These are phyloP conservation scores for Crotalus helleri DNA, from an alignment of 2,113 vertebrate species.

Conservation along the genomic window DNA sequence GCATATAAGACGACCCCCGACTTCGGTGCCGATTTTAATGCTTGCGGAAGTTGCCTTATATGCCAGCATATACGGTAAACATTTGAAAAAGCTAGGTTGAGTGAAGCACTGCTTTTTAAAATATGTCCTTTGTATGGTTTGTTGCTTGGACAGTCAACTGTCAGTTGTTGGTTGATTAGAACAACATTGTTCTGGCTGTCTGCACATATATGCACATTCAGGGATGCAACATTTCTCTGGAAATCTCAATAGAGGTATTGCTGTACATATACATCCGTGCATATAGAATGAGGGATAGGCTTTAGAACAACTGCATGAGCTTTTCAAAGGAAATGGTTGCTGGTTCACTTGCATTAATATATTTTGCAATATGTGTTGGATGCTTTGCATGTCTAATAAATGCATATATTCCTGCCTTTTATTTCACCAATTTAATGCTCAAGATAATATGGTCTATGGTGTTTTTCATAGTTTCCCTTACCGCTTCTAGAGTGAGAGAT, in stretches of 20 bases:
- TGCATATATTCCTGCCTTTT: background rate
- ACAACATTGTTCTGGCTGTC: background rate
- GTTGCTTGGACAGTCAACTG: background rate
- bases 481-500: background rate
- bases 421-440: background rate
- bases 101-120: background rate
- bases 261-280: background rate
- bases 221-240: background rate
- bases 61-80: background rate
- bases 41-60: too few relatives aligned
- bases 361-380: background rate
- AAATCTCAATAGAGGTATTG: background rate
- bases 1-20: too few relatives aligned
- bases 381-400: background rate
- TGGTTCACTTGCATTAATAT: background rate
- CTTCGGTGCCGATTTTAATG: too few relatives aligned
- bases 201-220: background rate
- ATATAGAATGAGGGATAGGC: background rate
- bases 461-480: background rate
- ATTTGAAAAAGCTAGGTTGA: background rate
- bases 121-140: background rate
- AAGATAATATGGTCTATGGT: background rate
- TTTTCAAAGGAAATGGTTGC: background rate
- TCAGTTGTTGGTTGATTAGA: background rate
- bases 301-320: background rate